Base-by-base conservation (phyloP, 2,888 invertebrate species). In the Periphyllus acericola region DNA sequence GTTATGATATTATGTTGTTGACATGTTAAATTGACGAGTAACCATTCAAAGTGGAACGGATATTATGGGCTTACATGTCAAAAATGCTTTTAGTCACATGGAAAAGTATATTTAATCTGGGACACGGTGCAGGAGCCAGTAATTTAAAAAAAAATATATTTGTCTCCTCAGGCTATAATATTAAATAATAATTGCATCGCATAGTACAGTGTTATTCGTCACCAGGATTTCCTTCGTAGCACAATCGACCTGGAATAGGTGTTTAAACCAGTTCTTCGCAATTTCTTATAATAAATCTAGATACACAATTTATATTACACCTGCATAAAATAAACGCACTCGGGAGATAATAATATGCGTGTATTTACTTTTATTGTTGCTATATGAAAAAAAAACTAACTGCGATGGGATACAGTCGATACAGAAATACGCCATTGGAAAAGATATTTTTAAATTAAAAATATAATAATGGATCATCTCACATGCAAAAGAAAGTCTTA, bases 261-360 rank as follows among this genome's bases (percentile, higher is more conserved):
- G 36, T 78, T 60, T 46, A 76, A 87, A 87, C 87, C 75, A 87
- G 87, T 87, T 87, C 17, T 81, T 25, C 9, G 29, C 32, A 25
- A 60, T 87, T 55, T 76, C 36, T 34, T 32, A 82, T 52, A 52
- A 32, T 46, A 71, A 71, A 82, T 71, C 8, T 19, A 71, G 29
- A 71, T 29, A 21, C n/a, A 46, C 46, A 32, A 32, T 81, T 46
- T 46, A 32, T 32, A 81, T 32, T 46, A 29, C 6, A 71, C 40
- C 40, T 46, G 32, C 60, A 36, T 29, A n/a, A 68, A 66, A 29
- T 21, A 25, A 6, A 21, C 21, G 46, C 14, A 46, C 14, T 1
- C 25, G 29, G n/a, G 8, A 3, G n/a, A 68, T 60, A 60, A 60
- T 60, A 19, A 11, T 11, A 60, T 6, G 66, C 4, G 3, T 71